Percentiles rank a stretch among this genome's conserved stretches.
Conservation (phyloP, 2,113 vertebrate genomes). For the Osmerus mordax region DNA sequence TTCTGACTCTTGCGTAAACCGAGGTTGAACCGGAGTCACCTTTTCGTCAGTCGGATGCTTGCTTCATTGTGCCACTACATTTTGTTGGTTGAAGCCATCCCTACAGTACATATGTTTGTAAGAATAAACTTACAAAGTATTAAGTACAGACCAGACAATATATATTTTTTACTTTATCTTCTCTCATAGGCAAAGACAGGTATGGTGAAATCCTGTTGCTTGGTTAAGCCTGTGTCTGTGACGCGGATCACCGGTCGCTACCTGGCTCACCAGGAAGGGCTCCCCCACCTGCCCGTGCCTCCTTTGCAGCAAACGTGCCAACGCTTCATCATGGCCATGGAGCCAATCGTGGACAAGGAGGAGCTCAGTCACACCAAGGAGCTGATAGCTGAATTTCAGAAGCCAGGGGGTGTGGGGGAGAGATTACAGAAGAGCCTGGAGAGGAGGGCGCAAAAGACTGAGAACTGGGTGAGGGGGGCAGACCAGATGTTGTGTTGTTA, state of each 20-base stretch:
- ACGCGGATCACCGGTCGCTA: slow-evolving; percentile 77
- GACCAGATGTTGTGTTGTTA: neutral
- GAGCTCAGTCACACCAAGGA: slow-evolving; percentile 78
- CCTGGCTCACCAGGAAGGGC: slow-evolving; percentile 81
- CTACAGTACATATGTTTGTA: no score
- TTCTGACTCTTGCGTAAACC: no score
- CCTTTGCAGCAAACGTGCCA: slow-evolving; percentile 87
- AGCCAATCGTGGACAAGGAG: slow-evolving; percentile 84
- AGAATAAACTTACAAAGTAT: no score
- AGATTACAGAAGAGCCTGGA: slow-evolving; percentile 88
- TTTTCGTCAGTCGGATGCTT: no score
- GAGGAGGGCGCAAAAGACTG: slow-evolving; percentile 73
- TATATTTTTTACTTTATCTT: slow-evolving; percentile 20
- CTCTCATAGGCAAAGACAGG: slow-evolving; percentile 63
- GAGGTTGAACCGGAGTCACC: no score
- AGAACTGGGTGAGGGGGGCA: slow-evolving; percentile 86
- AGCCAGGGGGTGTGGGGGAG: slow-evolving; percentile 81
- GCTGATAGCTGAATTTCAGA: slow-evolving; percentile 82
- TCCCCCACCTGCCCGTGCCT: slow-evolving; percentile 85
- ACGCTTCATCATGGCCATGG: slow-evolving; percentile 79
- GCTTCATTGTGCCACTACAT: no score
- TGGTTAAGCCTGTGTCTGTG: slow-evolving; percentile 80
- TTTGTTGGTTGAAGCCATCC: no score
- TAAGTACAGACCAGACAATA: neutral
- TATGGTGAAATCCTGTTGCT: slow-evolving; percentile 72